Conservation (phyloP, 2,797 vertebrate genomes). For the Siniperca obscura region DNA sequence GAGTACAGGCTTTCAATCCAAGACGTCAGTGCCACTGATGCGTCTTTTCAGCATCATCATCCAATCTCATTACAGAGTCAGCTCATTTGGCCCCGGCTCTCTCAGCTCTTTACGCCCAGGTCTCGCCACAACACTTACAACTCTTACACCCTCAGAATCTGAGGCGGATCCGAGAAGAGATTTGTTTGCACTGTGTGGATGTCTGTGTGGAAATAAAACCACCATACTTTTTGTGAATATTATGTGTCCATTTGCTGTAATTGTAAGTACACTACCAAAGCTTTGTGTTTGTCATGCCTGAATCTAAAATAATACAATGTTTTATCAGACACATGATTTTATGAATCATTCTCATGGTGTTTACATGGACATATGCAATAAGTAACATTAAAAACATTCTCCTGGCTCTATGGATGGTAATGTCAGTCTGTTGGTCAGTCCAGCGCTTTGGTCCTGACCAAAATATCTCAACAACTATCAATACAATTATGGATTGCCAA, state of each 20-base stretch:
- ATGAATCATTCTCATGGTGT: neutral
- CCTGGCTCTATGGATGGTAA: neutral
- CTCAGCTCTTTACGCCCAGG: neutral
- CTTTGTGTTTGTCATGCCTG: neutral
- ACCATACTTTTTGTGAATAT: no score
- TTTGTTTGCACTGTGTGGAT: neutral
- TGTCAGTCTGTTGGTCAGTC: neutral
- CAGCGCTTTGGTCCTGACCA: no score
- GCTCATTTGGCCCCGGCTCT: slow-evolving; percentile 4
- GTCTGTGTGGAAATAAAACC: neutral
- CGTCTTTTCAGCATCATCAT: neutral
- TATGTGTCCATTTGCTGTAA: neutral
- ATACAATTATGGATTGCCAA: neutral
- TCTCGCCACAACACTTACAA: neutral
- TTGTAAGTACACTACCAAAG: neutral
- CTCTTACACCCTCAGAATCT: neutral
- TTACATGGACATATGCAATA: neutral
- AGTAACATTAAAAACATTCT: neutral
- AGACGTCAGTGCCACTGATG: neutral
- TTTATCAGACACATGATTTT: neutral
- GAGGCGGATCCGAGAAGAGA: neutral
- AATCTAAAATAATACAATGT: neutral
- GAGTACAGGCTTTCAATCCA: neutral
- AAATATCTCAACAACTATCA: no score
- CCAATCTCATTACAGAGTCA: slow-evolving; percentile 5